Percentiles rank a stretch among this genome's conserved stretches.
Evolutionary conservation across 2,113 vertebrate species (phyloP).

Genomic region (Bungarus multicinctus): DNA sequence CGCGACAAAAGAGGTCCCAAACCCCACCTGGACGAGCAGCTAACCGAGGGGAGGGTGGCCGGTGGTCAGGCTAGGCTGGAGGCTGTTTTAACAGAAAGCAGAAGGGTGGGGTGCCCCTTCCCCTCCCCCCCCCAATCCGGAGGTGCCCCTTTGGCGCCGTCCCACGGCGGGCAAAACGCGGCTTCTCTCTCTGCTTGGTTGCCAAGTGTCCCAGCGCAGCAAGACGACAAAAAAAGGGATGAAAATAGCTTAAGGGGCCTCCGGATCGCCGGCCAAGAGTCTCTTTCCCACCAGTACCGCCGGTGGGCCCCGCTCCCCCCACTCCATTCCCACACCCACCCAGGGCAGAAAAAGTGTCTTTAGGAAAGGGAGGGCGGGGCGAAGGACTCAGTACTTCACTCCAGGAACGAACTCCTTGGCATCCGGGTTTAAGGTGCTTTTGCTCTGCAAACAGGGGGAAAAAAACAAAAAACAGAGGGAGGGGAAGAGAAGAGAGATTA

Average conservation of each 20-base stretch:
- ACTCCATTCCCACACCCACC: background rate
- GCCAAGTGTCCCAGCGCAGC: slow-evolving; percentile 8
- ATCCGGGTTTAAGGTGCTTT: slow-evolving; percentile 97
- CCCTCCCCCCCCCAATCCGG: background rate
- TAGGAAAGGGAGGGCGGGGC: slow-evolving; percentile 39
- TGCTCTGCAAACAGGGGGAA: slow-evolving; percentile 76
- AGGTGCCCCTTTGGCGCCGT: background rate
- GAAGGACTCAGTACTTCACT: slow-evolving; percentile 89
- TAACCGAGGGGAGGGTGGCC: background rate
- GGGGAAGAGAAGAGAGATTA: background rate
- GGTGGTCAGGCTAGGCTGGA: background rate
- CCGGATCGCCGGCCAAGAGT: background rate
- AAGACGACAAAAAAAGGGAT: background rate
- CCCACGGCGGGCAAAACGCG: background rate
- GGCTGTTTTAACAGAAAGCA: background rate
- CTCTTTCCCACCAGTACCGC: background rate
- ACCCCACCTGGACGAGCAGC: background rate
- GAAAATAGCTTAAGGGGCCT: background rate
- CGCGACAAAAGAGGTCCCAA: background rate
- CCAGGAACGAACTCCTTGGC: slow-evolving; percentile 98
- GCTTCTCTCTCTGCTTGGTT: background rate
- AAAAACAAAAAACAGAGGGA: slow-evolving; percentile 1
- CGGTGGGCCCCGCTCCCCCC: background rate
- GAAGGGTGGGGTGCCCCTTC: too few relatives aligned
- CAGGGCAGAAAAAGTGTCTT: slow-evolving; percentile 61